phyloP scores from a whole-genome alignment of 2,113 vertebrate genomes.

The Mixornis gularis region DNA sequence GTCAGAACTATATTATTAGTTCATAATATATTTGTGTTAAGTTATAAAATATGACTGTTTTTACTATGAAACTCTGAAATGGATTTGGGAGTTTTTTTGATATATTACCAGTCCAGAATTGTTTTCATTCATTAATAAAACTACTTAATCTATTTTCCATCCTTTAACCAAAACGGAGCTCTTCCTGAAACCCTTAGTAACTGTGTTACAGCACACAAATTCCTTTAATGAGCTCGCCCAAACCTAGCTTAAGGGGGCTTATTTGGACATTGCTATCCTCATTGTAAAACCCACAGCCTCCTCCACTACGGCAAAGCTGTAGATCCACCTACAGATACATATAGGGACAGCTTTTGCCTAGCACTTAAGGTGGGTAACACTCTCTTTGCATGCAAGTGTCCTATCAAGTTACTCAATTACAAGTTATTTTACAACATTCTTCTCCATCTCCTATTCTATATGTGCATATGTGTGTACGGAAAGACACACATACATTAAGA shows the following conservation, averaged over 20 bases:
- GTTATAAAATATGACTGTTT: not conserved
- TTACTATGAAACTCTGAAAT: not conserved
- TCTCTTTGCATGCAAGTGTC: not conserved
- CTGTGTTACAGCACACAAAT: not conserved
- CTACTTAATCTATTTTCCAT: not conserved
- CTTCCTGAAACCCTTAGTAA: not conserved
- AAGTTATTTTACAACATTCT: not conserved
- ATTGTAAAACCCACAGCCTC: not conserved
- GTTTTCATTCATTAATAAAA: not conserved
- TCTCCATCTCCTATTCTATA: not conserved
- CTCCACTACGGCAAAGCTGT: not conserved
- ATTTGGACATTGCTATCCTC: not conserved
- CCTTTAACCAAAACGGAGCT: not conserved
- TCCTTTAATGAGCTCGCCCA: not conserved
- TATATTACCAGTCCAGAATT: not conserved
- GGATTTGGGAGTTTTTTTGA: fast-evolving
- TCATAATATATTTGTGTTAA: not conserved
- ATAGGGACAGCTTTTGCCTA: not conserved
- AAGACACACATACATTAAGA: not conserved
- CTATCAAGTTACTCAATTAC: not conserved
- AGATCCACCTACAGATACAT: not conserved
- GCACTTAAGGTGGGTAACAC: not conserved
- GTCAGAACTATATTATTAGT: not conserved
- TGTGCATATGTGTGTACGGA: not conserved
- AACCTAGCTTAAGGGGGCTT: not conserved